Evolutionary conservation across 2,888 invertebrate species (phyloP).

Genomic region (Fabriciana adippe): DNA sequence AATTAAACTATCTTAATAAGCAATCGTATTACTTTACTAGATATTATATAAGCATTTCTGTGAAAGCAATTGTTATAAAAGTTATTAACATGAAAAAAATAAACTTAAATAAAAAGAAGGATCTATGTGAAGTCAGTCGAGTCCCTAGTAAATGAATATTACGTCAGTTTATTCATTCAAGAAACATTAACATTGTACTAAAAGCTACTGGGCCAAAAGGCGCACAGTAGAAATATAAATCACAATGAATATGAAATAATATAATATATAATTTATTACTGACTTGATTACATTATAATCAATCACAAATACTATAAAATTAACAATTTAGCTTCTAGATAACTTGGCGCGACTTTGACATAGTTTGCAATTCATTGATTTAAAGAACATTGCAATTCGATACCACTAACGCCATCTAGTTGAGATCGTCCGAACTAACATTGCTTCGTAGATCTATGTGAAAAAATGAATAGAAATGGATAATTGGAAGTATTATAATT

Average conservation of each 20-base stretch:
- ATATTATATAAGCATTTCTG: no score
- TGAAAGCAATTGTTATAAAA: no score
- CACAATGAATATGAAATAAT: constrained; percentile 25
- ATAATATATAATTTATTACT: constrained; percentile 40
- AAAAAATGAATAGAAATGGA: no score
- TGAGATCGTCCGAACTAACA: constrained; percentile 43
- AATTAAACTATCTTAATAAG: no score
- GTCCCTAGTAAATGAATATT: not conserved
- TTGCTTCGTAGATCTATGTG: not conserved
- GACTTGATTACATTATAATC: constrained; percentile 56
- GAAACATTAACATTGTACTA: not conserved
- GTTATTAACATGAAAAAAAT: no score
- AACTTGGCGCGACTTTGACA: constrained; percentile 65
- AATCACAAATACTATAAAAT: constrained; percentile 59
- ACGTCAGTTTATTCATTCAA: not conserved
- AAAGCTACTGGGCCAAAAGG: not conserved
- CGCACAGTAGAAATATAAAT: constrained; percentile 8
- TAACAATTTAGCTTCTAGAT: constrained; percentile 51
- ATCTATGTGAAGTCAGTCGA: no score
- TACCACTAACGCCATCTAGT: constrained; percentile 64
- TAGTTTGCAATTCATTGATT: constrained; percentile 35
- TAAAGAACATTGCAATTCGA: constrained; percentile 24
- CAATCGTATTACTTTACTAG: no score
- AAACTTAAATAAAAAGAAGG: no score
- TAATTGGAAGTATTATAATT: no score